phyloP scores from a whole-genome alignment of 1,140 invertebrate species.

The Archegozetes longisetosus region DNA sequence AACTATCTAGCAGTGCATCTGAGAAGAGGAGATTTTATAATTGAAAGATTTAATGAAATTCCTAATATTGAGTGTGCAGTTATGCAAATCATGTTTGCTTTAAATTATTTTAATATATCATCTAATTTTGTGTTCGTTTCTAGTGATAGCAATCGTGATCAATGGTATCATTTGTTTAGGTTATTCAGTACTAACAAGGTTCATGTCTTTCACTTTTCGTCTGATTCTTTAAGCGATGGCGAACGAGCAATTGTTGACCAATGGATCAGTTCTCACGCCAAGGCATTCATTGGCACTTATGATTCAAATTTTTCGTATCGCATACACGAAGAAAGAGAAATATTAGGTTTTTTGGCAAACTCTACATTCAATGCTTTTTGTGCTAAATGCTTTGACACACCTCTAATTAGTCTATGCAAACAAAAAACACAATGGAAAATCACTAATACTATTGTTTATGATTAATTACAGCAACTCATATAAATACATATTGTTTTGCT shows the following conservation, averaged over 20 bases:
- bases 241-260: slow-evolving; percentile 91
- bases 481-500: too few species aligned
- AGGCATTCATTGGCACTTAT: slow-evolving; percentile 67
- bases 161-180: slow-evolving; percentile 17
- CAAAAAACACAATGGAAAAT: background rate
- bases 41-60: slow-evolving; percentile 45
- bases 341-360: slow-evolving; percentile 58
- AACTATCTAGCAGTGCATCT: slow-evolving; percentile 66
- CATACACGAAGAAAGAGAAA: slow-evolving; percentile 93
- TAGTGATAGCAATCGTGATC: slow-evolving; percentile 47
- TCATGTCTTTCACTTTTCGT: background rate
- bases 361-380: slow-evolving; percentile 87
- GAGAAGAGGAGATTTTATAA: slow-evolving; percentile 64
- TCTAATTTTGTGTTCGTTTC: slow-evolving; percentile 41
- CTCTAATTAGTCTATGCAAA: too few species aligned
- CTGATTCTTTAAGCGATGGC: slow-evolving; percentile 47
- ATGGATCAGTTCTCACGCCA: slow-evolving; percentile 75
- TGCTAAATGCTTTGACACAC: too few species aligned
- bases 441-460: too few species aligned
- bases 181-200: background rate
- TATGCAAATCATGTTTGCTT: slow-evolving; percentile 40
- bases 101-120: background rate
- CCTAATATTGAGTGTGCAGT: slow-evolving; percentile 53
- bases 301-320: slow-evolving; percentile 90
- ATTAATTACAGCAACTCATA: too few species aligned